Evolutionary conservation across 2,113 vertebrate genomes (phyloP), one percentile per base, ranked within the genome.

Genomic region (Agelaius phoeniceus): DNA sequence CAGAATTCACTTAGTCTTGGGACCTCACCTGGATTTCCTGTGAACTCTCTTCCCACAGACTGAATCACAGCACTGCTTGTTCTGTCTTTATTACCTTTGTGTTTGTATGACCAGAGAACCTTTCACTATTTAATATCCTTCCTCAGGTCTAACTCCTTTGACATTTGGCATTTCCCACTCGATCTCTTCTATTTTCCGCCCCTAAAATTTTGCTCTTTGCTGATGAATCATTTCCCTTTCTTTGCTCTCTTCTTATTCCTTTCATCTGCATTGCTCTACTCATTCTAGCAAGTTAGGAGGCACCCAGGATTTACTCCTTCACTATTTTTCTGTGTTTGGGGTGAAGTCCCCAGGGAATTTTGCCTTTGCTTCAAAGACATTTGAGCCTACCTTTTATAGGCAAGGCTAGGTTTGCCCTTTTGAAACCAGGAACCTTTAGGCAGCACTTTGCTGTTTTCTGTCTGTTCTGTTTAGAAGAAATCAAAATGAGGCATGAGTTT

Each of bases 31-130:
- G 52, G 80, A 49, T 84, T 89, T 84, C 80, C 65, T 79, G 65
- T 89, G 74, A 87, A 52, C 77, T 87, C 52, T 81, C 22, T 75
- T 90, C 31, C 41, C 65, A 26, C 6, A 33, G 62, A 85, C 76
- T 80, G 30, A 72, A 75, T 89, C 57, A 65, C 80, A 91, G 69
- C 69, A 49, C 44, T 68, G 44, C 84, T 84, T 91, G 52, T 73
- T 94, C 89, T 93, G 35, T 95, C 94, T 93, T 93, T 89, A 95
- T 95, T 91, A 89, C 62, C 71, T 89, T n/a, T 44, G 26, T 87
- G 74, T 95, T 95, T 92, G 69, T 68, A 76, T 49, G 93, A 76
- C 84, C 72, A 84, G 74, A 73, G 77, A 89, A 91, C 73, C 35
- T 87, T 90, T 87, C 74, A 39, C 58, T 91, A 30, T 95, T 94